These are phyloP conservation scores for Oophaga sylvatica DNA, from an alignment of 2,797 vertebrate genomes.

Conservation along the genomic window DNA sequence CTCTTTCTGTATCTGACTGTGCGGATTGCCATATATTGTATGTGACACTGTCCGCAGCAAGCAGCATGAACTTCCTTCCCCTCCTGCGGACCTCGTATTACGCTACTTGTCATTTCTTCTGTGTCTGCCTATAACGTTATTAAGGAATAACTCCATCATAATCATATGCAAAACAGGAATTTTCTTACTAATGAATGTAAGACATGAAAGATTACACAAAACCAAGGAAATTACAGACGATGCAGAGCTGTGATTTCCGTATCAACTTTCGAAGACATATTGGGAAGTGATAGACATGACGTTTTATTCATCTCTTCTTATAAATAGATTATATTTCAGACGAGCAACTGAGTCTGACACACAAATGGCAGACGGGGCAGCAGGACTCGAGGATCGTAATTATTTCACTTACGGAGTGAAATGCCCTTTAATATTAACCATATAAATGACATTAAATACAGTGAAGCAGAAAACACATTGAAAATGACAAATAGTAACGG, in stretches of 20 bases:
- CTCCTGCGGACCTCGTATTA: background rate
- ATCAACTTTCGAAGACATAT: too few species aligned
- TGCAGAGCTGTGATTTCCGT: background rate
- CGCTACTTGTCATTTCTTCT: background rate
- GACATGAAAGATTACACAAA: background rate
- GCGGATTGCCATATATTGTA: background rate
- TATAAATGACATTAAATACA: conserved; percentile 12
- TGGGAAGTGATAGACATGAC: background rate
- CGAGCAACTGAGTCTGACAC: background rate
- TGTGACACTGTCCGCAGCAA: background rate
- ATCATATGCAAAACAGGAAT: background rate
- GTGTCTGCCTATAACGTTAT: background rate
- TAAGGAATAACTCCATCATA: background rate
- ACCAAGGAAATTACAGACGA: background rate
- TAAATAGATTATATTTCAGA: background rate
- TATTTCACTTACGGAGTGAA: background rate
- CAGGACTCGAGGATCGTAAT: background rate
- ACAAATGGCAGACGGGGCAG: background rate
- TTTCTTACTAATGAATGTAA: background rate
- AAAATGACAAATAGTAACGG: conserved; percentile 24
- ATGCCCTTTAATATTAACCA: conserved; percentile 10
- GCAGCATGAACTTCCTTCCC: background rate
- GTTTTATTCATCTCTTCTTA: background rate
- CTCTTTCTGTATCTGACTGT: background rate
- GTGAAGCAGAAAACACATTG: background rate